Evolutionary conservation across 2,888 invertebrate species (phyloP).

Genomic region (Cosmia pyralina): DNA sequence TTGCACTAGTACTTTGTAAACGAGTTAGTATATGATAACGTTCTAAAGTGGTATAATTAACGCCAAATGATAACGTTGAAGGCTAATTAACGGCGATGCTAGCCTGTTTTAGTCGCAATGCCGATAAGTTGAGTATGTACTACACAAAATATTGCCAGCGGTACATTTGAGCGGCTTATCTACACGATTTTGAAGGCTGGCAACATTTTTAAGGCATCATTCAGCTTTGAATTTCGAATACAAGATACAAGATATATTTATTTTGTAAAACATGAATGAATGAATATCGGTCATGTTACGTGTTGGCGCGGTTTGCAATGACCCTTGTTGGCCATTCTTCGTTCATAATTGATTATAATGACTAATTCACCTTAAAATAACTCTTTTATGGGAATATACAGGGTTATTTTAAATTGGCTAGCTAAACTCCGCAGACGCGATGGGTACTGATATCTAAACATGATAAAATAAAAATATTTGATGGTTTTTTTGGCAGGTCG

Average conservation of each 20-base stretch:
- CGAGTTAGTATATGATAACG: constrained; percentile 30
- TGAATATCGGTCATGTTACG: constrained; percentile 51
- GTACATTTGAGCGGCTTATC: constrained; percentile 57
- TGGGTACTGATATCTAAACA: no score
- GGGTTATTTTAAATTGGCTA: no score
- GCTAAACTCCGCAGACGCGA: no score
- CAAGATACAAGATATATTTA: no score
- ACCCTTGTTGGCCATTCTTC: constrained; percentile 21
- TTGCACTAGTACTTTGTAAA: constrained; percentile 5
- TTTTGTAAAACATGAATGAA: no score
- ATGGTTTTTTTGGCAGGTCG: no score
- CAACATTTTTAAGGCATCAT: constrained; percentile 60
- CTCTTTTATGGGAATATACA: neutral
- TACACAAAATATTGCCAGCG: constrained; percentile 25
- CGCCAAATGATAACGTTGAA: constrained; percentile 62
- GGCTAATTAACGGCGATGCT: constrained; percentile 57
- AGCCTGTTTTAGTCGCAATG: constrained; percentile 35
- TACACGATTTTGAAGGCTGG: constrained; percentile 40
- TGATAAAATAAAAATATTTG: no score
- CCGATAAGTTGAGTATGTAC: constrained; percentile 32
- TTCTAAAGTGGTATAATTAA: constrained; percentile 51
- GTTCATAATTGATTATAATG: constrained; percentile 34
- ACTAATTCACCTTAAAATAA: constrained; percentile 2
- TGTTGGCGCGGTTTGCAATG: constrained; percentile 26
- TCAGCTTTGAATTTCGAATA: constrained; percentile 52